A percentile compares a stretch with the other conserved stretches of the same genome.
Conservation (phyloP, 2,888 invertebrate genomes). For the Scaptomyza polygonia region DNA sequence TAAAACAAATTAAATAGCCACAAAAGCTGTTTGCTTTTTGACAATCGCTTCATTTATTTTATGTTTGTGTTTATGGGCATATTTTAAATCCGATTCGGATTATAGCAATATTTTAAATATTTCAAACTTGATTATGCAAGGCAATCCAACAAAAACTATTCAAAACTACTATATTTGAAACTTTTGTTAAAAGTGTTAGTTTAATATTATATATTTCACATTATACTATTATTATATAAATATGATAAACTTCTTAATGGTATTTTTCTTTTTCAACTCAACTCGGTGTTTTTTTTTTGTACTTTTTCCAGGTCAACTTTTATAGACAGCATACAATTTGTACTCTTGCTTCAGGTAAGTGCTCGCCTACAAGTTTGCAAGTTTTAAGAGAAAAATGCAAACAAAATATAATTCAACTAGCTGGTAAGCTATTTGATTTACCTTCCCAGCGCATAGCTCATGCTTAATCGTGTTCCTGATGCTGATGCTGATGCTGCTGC, state of each 20-base stretch:
- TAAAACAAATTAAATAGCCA: slow-evolving; percentile 58
- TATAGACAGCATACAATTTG: slow-evolving; percentile 43
- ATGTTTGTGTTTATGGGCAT: slow-evolving; percentile 7
- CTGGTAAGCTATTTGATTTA: slow-evolving; percentile 46
- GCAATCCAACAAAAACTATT: neutral
- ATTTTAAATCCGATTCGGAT: slow-evolving; percentile 18
- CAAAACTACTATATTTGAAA: neutral
- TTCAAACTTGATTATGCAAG: neutral
- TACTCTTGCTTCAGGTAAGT: slow-evolving; percentile 54
- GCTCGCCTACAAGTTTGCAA: slow-evolving; percentile 21
- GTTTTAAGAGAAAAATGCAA: slow-evolving; percentile 20
- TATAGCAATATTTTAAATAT: slow-evolving; percentile 2
- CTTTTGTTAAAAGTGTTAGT: neutral
- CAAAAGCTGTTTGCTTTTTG: slow-evolving; percentile 59
- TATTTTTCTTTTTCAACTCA: slow-evolving; percentile 3
- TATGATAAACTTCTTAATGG: slow-evolving; percentile 1
- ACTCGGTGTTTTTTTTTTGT: neutral
- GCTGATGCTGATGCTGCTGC: slow-evolving; percentile 4
- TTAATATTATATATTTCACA: neutral
- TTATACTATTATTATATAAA: neutral
- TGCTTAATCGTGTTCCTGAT: slow-evolving; percentile 32
- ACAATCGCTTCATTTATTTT: slow-evolving; percentile 43
- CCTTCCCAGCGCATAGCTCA: slow-evolving; percentile 40
- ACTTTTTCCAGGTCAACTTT: slow-evolving; percentile 33
- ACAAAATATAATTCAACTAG: slow-evolving; percentile 8